These are phyloP conservation scores for Sebastiscus tertius DNA, from an alignment of 2,797 vertebrate species.

Conservation along the genomic window DNA sequence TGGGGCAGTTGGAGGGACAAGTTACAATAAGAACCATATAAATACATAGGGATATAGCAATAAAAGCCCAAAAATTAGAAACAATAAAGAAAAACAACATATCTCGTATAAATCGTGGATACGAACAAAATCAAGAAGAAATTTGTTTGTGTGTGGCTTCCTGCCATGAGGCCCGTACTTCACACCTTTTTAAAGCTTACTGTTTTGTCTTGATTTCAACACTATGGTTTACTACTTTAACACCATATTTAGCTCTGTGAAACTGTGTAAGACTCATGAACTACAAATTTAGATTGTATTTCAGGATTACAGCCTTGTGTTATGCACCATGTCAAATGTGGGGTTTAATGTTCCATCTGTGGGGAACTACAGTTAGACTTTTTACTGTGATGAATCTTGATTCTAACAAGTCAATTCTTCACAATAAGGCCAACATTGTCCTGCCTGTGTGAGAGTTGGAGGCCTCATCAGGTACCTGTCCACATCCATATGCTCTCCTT, in stretches of 20 bases:
- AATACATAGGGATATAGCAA: no score
- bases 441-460: background rate
- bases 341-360: background rate
- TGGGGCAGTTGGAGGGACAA: no score
- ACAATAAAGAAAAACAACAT: no score
- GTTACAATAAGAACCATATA: no score
- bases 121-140: no score
- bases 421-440: background rate
- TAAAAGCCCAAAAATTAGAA: no score
- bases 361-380: background rate
- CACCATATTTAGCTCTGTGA: background rate
- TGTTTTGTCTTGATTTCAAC: background rate
- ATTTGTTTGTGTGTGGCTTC: accelerated
- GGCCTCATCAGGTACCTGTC: background rate
- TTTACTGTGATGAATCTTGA: background rate
- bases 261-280: background rate
- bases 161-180: background rate
- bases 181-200: background rate
- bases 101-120: no score
- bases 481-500: background rate
- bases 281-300: background rate
- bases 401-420: background rate
- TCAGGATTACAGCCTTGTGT: background rate
- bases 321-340: background rate
- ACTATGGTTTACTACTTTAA: background rate